A percentile compares a stretch with the other conserved stretches of the same genome.
Evolutionary conservation across 2,113 vertebrate species (phyloP).

Genomic region (Cyprinodon variegatus): DNA sequence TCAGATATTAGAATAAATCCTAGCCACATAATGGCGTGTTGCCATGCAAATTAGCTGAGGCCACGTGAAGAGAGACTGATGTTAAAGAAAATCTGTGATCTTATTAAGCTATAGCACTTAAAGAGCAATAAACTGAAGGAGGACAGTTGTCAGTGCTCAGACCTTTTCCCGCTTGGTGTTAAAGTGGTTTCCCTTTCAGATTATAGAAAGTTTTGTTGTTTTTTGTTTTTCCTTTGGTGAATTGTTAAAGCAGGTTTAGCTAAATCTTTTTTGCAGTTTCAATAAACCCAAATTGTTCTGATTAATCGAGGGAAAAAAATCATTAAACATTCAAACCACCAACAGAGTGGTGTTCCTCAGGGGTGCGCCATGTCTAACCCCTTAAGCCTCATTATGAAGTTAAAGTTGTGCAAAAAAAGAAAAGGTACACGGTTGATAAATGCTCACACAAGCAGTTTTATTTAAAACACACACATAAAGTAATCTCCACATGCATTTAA

Average conservation of each 20-base stretch:
- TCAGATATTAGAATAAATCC: slow-evolving; percentile 29
- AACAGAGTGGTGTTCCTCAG: not conserved
- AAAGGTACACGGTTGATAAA: no score
- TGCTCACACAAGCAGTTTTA: no score
- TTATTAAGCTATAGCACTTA: not conserved
- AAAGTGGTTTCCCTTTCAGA: no score
- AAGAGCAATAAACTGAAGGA: not conserved
- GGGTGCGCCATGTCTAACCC: no score
- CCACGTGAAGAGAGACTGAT: not conserved
- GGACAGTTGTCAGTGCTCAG: not conserved
- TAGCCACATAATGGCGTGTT: not conserved
- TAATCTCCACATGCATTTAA: no score
- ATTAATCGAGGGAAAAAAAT: not conserved
- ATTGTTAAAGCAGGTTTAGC: not conserved
- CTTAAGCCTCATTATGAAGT: no score
- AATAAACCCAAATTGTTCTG: not conserved
- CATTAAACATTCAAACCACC: not conserved
- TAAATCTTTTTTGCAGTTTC: not conserved
- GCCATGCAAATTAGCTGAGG: slow-evolving; percentile 3
- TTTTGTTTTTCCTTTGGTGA: not conserved
- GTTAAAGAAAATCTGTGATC: not conserved
- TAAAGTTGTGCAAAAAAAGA: no score
- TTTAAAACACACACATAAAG: no score
- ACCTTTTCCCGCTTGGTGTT: not conserved
- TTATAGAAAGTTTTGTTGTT: not conserved